Evolutionary conservation across 2,888 invertebrate species (phyloP).

Genomic region (Perizoma flavofasciatum): DNA sequence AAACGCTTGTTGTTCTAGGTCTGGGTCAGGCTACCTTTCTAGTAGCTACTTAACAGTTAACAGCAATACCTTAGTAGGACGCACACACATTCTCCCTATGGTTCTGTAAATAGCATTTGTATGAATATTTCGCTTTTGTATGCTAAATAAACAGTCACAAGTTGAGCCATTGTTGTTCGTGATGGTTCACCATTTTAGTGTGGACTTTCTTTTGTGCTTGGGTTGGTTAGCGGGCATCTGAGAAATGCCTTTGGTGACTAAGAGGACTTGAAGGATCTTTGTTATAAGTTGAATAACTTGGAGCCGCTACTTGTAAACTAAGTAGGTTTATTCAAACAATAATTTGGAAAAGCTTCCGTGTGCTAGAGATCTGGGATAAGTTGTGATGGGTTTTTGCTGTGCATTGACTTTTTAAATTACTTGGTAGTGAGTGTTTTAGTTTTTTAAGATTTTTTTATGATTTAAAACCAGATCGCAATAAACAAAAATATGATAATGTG

Average conservation of each 20-base stretch:
- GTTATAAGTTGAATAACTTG: too few species aligned
- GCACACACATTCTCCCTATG: too few species aligned
- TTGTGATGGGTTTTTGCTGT: too few species aligned
- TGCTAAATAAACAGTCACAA: slow-evolving; percentile 21
- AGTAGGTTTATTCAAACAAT: too few species aligned
- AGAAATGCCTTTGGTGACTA: slow-evolving; percentile 3
- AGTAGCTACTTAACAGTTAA: slow-evolving; percentile 9
- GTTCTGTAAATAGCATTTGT: not conserved
- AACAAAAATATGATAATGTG: too few species aligned
- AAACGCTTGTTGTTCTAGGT: slow-evolving; percentile 18
- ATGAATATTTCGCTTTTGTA: slow-evolving; percentile 6
- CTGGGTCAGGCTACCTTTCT: slow-evolving; percentile 11
- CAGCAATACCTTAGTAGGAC: not conserved
- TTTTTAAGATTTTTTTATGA: too few species aligned
- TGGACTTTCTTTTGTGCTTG: slow-evolving; percentile 23
- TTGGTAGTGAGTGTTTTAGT: too few species aligned
- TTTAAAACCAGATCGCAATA: too few species aligned
- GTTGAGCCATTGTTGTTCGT: slow-evolving; percentile 9
- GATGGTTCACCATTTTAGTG: not conserved
- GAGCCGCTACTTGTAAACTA: too few species aligned
- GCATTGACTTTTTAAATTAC: too few species aligned
- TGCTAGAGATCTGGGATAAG: too few species aligned
- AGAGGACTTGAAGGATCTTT: not conserved
- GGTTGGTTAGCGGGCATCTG: slow-evolving; percentile 17
- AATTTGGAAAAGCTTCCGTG: too few species aligned